Base-by-base conservation (phyloP, 2,113 vertebrate species). In the Dromas ardeola region DNA sequence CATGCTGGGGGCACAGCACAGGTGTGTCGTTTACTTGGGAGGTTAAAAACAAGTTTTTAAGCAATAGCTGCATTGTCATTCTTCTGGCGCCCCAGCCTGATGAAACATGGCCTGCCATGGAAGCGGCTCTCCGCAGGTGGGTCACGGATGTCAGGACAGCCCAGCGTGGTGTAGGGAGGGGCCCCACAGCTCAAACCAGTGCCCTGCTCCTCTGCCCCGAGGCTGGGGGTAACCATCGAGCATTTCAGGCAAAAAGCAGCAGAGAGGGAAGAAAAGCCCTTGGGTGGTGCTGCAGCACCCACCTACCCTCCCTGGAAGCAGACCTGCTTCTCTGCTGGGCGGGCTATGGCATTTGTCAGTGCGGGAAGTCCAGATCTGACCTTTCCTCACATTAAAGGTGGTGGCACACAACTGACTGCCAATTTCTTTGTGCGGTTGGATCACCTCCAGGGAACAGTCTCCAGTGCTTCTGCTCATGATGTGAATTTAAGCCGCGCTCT, bases 351-450 rank as follows among this genome's bases (percentile, higher is more conserved):
- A 1, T 32, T 23, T 30, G 34, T 7, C 63, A 36, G 52, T 1
- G 6, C 43, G 36, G 63, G 38, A 52, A 36, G 14, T 7, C 32
- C 5, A 1, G 15, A n/a, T 30, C 36, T 59, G 56, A 43, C 50
- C 56, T 42, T 15, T 23, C 40, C 26, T 63, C 18, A 50, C 17
- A 5, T 21, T 20, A 16, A 9, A 42, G 43, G 43, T 16, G 43
- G 43, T 16, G 36, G 38, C 50, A 58, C 40, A 65, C 34, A 61
- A 25, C 21, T 7, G 30, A 27, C 7, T 32, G 1, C 1, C 0
- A 0, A 7, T 20, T 36, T 32, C n/a, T 47, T 61, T 17, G 45
- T 32, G 30, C 15, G 17, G 34, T 4, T 8, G 0, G 0, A 42
- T 40, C 40, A 32, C 38, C 38, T 61, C 34, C 40, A 17, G 45